Evolutionary conservation across 2,113 vertebrate genomes (phyloP), one percentile per base, ranked within the genome.

Genomic region (Oreochromis niloticus): DNA sequence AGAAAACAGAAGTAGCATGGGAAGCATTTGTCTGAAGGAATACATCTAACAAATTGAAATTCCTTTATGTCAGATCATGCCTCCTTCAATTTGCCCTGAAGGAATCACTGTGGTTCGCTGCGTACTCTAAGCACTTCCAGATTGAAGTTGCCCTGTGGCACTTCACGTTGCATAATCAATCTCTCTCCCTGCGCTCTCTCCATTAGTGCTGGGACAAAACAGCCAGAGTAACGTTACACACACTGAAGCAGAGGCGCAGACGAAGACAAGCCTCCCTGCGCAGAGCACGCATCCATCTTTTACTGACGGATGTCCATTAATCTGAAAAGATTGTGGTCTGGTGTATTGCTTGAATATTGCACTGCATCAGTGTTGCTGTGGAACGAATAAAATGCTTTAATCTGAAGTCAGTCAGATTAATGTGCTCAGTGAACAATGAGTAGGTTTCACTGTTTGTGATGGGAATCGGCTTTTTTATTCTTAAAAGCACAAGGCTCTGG

Each of bases 131-230:
- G 92, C 94, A 92, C 88, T 96, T 96, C 95, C 95, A 96, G 95
- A 96, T 95, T 96, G 94, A 82, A 95, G 91, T 90, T 95, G 95
- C 95, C 95, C 95, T 92, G 95, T 95, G 95, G 95, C 95, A 93
- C 91, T 94, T 78, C 86, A 89, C 88, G 93, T 95, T 96, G 95
- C 95, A 95, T 95, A 95, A 96, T 95, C 94, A 96, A 96, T 95
- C 95, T 95, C 94, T 85, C 93, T 93, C 87, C 19, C 63, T 87
- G 91, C 83, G 55, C 73, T 87, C 90, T 88, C 86, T 89, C 91
- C 92, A 92, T 94, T 90, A 93, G 91, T 13, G 55, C 85, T 6
- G 83, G 85, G 83, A 91, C 89, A 89, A 86, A 94, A 92, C 91
- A 93, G 82, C 54, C 61, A 83, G 87, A 94, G 92, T 91, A 93